A percentile compares a stretch with the other conserved stretches of the same genome.
phyloP scores from a whole-genome alignment of 2,888 invertebrate genomes.

The Pogonocherus hispidulus region DNA sequence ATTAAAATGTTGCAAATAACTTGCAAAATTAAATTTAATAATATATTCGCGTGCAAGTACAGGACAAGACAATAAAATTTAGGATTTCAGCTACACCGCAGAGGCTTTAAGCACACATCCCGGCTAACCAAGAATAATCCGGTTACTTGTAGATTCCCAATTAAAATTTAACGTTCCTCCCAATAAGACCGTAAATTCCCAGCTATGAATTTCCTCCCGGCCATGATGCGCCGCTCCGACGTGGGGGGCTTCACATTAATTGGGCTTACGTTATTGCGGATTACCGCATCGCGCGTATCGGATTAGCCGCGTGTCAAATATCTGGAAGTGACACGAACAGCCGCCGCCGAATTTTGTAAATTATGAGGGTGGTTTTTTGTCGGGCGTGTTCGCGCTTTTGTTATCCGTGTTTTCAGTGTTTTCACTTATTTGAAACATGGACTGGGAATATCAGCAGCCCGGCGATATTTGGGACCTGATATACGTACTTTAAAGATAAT shows the following conservation, averaged over 20 bases:
- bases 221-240: neutral
- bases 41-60: too few relatives aligned
- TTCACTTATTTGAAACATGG: neutral
- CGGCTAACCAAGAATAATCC: too few relatives aligned
- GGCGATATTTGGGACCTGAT: too few relatives aligned
- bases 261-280: constrained; percentile 21
- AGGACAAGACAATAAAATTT: too few relatives aligned
- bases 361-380: neutral
- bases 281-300: constrained; percentile 18
- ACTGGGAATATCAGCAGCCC: neutral
- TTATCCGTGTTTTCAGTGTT: neutral
- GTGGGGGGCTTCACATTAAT: constrained; percentile 8
- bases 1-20: too few relatives aligned
- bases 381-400: neutral
- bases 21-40: too few relatives aligned
- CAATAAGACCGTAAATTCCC: neutral
- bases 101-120: too few relatives aligned
- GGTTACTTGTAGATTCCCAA: neutral
- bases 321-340: constrained; percentile 17
- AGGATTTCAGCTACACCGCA: too few relatives aligned
- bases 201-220: neutral
- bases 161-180: constrained; percentile 8
- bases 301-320: constrained; percentile 18
- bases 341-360: constrained; percentile 7
- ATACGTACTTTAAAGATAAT: too few relatives aligned